Base-by-base conservation (phyloP, 2,113 vertebrate genomes). In the Eubucco bourcierii region DNA sequence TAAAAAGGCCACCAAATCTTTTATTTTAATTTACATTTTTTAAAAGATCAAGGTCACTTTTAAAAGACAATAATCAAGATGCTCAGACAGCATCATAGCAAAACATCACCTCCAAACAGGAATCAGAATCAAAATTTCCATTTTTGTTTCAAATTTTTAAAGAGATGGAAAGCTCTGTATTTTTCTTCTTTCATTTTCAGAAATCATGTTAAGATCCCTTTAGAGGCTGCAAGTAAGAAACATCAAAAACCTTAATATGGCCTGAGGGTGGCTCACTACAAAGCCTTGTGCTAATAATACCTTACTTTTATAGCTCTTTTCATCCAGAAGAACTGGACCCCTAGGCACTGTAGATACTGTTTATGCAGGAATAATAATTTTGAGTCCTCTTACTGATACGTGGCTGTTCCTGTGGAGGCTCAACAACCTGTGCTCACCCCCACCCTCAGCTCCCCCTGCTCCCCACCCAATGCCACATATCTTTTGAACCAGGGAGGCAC, bases 191-290 rank as follows among this genome's bases (percentile, higher is more conserved):
- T 68, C 34, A 3, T 88, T 66, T 91, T 59, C 66, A 33, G 70
- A 85, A 94, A 66, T 68, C 70, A 50, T 39, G 37, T 39, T 81
- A 76, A 91, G 76, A 88, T 93, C 71, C 87, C 80, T 91, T 95
- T 77, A 87, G 90, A 91, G 24, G 60, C 74, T 77, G 83, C 77
- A 88, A 87, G 56, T 0, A 7, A 88, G 88, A 87, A 97, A 92
- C 95, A 95, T 96, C 90, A 96, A 94, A 96, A 96, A 84, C 8
- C 60, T 67, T 95, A 94, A 93, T 92, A 88, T 84, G 88, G 92
- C 93, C 94, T 95, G 74, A 95, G 94, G 94, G 90, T 90, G 71
- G 86, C 88, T 96, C 80, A 79, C 93, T 96, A 95, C 88, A 96
- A 95, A 95, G 92, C 67, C n/a, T 24, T 82, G 88, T 83, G 80